phyloP scores from a whole-genome alignment of 1,140 invertebrate species.

The Drosophila jambulina region DNA sequence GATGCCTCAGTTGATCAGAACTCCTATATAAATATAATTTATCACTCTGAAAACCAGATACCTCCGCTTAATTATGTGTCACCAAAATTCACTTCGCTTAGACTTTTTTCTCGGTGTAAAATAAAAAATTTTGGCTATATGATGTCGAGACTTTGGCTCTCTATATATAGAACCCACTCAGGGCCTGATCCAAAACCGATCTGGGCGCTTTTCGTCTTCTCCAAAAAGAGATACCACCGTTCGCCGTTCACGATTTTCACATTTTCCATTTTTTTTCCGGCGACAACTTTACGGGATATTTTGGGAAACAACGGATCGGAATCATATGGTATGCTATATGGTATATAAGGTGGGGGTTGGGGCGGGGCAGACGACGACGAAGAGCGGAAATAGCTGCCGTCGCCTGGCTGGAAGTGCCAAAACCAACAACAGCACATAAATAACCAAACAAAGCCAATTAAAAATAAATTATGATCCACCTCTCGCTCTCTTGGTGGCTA shows the following conservation, averaged over 20 bases:
- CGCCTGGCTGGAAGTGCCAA: conserved; percentile 62
- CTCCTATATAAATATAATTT: not conserved
- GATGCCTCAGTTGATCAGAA: fast-evolving
- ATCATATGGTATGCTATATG: conserved; percentile 20
- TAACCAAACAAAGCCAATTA: conserved; percentile 70
- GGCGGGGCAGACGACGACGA: not conserved
- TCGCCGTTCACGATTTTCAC: conserved; percentile 14
- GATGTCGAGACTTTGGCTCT: conserved; percentile 3
- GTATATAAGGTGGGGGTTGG: not conserved
- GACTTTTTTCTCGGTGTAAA: conserved; percentile 1
- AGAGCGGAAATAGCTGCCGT: conserved; percentile 63
- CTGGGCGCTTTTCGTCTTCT: conserved; percentile 20
- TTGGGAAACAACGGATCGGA: conserved; percentile 40
- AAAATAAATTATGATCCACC: conserved; percentile 79
- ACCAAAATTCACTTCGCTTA: not conserved
- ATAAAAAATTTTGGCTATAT: conserved; percentile 5
- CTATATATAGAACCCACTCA: conserved; percentile 25
- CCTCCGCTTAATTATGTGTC: not conserved
- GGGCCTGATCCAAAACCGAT: conserved; percentile 11
- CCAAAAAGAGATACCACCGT: conserved; percentile 36
- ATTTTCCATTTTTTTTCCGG: conserved; percentile 36
- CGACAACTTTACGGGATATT: conserved; percentile 55
- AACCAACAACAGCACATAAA: conserved; percentile 55
- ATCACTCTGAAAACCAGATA: not conserved
- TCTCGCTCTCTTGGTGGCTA: conserved; percentile 20